A percentile compares a stretch with the other conserved stretches of the same genome.
phyloP scores from a whole-genome alignment of 2,888 invertebrate genomes.

The Choreutis nemorana region DNA sequence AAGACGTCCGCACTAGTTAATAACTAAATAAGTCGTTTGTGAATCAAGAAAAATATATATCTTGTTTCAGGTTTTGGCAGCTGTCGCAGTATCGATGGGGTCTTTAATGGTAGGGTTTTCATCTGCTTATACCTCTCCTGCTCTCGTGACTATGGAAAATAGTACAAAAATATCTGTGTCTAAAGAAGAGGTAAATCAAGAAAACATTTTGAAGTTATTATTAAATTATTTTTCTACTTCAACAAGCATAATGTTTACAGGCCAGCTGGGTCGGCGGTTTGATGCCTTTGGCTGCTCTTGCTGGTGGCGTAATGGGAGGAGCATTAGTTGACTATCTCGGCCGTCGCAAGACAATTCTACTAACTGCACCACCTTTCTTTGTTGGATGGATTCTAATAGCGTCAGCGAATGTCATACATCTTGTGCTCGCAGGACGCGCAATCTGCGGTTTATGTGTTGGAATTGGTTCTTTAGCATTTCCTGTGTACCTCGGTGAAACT shows the following conservation, averaged over 20 bases:
- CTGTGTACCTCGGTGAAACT: conserved; percentile 93
- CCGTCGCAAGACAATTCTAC: conserved; percentile 80
- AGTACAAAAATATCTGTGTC: conserved; percentile 67
- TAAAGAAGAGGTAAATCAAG: conserved; percentile 70
- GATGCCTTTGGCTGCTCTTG: conserved; percentile 87
- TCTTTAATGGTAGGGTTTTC: conserved; percentile 89
- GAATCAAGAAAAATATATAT: no score
- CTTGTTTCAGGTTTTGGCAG: conserved; percentile 78
- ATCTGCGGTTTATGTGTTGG: conserved; percentile 90
- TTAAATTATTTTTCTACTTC: not conserved
- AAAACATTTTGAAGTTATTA: not conserved
- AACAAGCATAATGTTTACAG: conserved; percentile 51
- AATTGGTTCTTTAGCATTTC: conserved; percentile 85
- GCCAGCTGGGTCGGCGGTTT: conserved; percentile 88
- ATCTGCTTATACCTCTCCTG: conserved; percentile 90
- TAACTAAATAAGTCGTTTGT: no score
- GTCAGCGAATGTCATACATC: conserved; percentile 73
- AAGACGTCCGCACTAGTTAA: no score
- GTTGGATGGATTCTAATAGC: conserved; percentile 85
- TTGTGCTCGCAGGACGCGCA: conserved; percentile 81
- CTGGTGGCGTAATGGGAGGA: conserved; percentile 85
- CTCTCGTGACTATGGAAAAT: conserved; percentile 76
- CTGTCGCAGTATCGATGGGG: conserved; percentile 85
- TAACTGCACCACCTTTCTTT: conserved; percentile 82
- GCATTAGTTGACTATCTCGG: conserved; percentile 88